phyloP scores from a whole-genome alignment of 2,888 invertebrate species.

The Yponomeuta evonymella region DNA sequence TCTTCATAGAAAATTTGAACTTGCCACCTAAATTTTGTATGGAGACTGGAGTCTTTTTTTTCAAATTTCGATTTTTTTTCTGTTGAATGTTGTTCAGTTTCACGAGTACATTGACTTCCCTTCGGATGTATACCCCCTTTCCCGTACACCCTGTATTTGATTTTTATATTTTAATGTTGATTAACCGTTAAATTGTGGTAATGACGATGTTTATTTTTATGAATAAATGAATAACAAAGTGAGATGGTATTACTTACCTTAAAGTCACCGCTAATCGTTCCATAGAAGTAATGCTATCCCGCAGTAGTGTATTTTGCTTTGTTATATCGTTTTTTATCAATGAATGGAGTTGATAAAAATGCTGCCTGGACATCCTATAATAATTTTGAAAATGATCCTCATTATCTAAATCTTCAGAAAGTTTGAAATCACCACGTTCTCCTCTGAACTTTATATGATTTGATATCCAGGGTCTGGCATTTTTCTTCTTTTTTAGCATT shows the following conservation, averaged over 20 bases:
- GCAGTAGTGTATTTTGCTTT: slow-evolving; percentile 4
- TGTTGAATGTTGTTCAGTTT: too few species aligned
- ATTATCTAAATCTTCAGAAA: slow-evolving; percentile 6
- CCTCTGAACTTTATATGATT: slow-evolving; percentile 15
- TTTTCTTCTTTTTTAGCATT: slow-evolving; percentile 14
- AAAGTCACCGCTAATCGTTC: too few species aligned
- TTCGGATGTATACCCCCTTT: too few species aligned
- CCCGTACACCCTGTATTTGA: slow-evolving; percentile 4
- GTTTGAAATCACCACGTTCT: slow-evolving; percentile 15
- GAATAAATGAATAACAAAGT: background rate
- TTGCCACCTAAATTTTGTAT: too few species aligned
- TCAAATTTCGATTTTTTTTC: too few species aligned
- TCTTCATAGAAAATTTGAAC: too few species aligned
- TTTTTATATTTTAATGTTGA: slow-evolving; percentile 13
- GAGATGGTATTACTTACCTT: background rate
- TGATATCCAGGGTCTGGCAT: slow-evolving; percentile 13
- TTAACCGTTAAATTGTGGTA: slow-evolving; percentile 14
- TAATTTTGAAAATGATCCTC: slow-evolving; percentile 6
- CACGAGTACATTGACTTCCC: too few species aligned
- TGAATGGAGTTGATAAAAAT: slow-evolving; percentile 4
- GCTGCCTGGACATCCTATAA: slow-evolving; percentile 4
- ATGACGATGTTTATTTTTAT: slow-evolving; percentile 12
- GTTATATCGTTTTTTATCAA: slow-evolving; percentile 4
- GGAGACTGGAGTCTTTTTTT: too few species aligned
- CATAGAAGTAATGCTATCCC: background rate